Percentiles rank a stretch among this genome's conserved stretches.
These are phyloP conservation scores for Prosapia bicincta DNA, from an alignment of 2,888 invertebrate species.

Conservation along the genomic window DNA sequence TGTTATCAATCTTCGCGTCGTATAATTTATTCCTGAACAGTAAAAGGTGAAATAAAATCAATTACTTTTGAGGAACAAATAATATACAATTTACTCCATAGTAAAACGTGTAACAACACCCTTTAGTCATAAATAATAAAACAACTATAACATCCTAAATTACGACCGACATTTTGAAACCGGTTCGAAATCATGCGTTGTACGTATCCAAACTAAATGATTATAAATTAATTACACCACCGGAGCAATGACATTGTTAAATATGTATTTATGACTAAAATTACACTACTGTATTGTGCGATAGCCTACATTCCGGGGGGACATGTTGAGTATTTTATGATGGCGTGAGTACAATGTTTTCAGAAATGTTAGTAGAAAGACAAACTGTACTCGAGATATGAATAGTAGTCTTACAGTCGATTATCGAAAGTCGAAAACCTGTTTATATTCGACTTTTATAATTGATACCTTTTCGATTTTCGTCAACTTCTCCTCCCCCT, in stretches of 20 bases:
- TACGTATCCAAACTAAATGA: not conserved
- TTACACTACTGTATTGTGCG: not conserved
- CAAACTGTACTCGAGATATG: slow-evolving; percentile 4
- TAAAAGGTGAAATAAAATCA: not conserved
- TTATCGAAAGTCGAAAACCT: slow-evolving; percentile 19
- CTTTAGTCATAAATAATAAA: not conserved
- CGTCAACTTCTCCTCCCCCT: slow-evolving; percentile 8
- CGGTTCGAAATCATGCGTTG: not conserved
- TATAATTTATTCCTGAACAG: not conserved
- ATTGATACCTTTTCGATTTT: slow-evolving; percentile 26
- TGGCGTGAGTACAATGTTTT: slow-evolving; percentile 20
- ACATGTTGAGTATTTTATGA: not conserved
- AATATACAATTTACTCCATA: not conserved
- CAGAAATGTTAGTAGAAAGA: slow-evolving; percentile 2
- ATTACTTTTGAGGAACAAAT: not conserved
- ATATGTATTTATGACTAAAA: not conserved
- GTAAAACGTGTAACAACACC: not conserved
- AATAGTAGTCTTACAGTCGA: slow-evolving; percentile 17
- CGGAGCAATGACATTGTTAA: not conserved
- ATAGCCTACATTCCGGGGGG: not conserved
- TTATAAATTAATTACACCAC: not conserved
- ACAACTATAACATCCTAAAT: not conserved
- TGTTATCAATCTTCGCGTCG: too few relatives aligned
- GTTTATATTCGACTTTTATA: slow-evolving; percentile 22
- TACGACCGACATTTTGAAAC: not conserved